Evolutionary conservation across 37 sponge, comb jelly and placozoan genomes (phyloP), one percentile per base, ranked within the genome.

Genomic region (Lycopodina hypogea): DNA sequence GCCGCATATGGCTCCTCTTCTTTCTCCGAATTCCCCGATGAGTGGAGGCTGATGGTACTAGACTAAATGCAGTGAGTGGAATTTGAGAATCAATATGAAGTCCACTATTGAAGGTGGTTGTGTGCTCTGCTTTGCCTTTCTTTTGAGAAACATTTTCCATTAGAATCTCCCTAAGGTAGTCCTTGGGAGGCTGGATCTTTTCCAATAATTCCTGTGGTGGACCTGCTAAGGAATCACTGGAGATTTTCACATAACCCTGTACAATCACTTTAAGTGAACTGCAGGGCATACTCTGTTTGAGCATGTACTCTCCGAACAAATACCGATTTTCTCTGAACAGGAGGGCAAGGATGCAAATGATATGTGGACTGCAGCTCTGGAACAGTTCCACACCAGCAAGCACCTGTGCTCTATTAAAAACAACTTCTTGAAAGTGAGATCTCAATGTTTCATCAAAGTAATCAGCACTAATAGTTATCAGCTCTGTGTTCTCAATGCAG

Each of bases 131-230:
- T 22, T 41, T 71, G 45, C 6, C 28, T 36, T 21, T 36, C 41
- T 73, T 37, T 2, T 52, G 15, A 6, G 53, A 11, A 24, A 22
- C 1, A 53, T 53, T 56, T 40, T 76, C 76, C 14, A 59, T 58
- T 37, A 80, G 33, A 28, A 80, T 80, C 15, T 69, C 71, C 2
- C 57, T 2, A 2, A 80, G 39, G 23, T 58, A 36, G 30, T 69
- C 61, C 33, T 59, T 80, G 14, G 58, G 60, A 17, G 81, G 81
- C 17, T 70, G 36, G 55, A 80, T 68, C 50, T 69, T 52, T 19
- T 39, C 42, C 21, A 57, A 30, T 7, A 80, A 34, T 22, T 68
- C 81, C 18, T 35, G 23, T 14, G 60, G 71, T 24, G 56, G 56
- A 3, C 29, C 23, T 29, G 65, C 41, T 24, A 4, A 51, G 39